Evolutionary conservation across 2,888 invertebrate genomes (phyloP).

Genomic region (Clostera curtula): DNA sequence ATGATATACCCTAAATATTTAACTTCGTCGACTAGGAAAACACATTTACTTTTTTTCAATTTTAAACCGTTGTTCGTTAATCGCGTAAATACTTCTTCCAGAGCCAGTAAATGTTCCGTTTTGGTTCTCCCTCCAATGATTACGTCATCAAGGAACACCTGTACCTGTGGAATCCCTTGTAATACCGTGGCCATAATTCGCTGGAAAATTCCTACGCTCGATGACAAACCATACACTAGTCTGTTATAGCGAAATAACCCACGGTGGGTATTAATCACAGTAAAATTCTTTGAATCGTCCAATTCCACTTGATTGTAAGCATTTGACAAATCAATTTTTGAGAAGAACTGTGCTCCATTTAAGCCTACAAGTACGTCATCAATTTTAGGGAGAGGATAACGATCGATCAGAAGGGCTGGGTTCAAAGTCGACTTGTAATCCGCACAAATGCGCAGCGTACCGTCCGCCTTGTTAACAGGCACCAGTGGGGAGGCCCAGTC

Average conservation of each 20-base stretch:
- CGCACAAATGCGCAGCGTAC: constrained; percentile 16
- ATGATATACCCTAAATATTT: constrained; percentile 1
- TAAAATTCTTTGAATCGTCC: constrained; percentile 8
- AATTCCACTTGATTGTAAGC: constrained; percentile 16
- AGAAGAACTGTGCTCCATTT: constrained; percentile 9
- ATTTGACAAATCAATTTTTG: constrained; percentile 16
- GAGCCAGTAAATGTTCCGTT: constrained; percentile 1
- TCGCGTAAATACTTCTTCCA: neutral
- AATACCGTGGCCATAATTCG: constrained; percentile 5
- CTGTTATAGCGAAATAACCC: constrained; percentile 3
- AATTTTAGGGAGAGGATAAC: constrained; percentile 1
- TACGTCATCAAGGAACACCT: constrained; percentile 4
- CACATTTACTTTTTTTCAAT: constrained; percentile 1
- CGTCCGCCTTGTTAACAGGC: constrained; percentile 17
- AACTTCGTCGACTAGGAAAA: constrained; percentile 1
- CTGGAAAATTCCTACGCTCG: constrained; percentile 6
- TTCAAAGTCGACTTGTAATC: constrained; percentile 20
- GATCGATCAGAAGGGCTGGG: constrained; percentile 1
- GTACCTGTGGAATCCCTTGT: constrained; percentile 2
- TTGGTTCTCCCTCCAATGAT: constrained; percentile 1
- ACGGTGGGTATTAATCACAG: constrained; percentile 3
- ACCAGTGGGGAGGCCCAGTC: constrained; percentile 23
- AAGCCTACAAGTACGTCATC: constrained; percentile 4
- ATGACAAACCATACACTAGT: constrained; percentile 1
- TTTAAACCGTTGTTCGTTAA: constrained; percentile 3